Percentiles rank a stretch among this genome's conserved stretches.
phyloP scores from a whole-genome alignment of 2,888 invertebrate species.

The Sialis fuliginosa region DNA sequence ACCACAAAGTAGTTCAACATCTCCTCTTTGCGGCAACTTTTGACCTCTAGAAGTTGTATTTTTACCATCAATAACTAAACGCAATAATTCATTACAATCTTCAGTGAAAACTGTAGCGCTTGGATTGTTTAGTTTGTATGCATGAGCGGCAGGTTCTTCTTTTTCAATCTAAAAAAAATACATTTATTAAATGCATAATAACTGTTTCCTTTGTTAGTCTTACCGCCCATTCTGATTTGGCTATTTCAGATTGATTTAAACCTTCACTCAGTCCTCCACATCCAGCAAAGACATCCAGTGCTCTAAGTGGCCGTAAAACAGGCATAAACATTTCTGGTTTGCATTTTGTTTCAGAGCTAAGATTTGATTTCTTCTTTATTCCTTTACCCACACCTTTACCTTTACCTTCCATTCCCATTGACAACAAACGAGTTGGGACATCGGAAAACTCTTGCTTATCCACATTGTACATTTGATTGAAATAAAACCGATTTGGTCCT shows the following conservation, averaged over 20 bases:
- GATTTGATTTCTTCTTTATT: constrained; percentile 30
- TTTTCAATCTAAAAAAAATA: constrained; percentile 40
- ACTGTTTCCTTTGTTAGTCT: constrained; percentile 8
- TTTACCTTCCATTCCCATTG: constrained; percentile 39
- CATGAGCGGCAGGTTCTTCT: constrained; percentile 57
- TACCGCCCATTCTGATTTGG: constrained; percentile 56
- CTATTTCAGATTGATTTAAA: constrained; percentile 46
- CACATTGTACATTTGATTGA: constrained; percentile 45
- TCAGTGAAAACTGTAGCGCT: constrained; percentile 58
- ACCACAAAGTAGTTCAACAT: constrained; percentile 58
- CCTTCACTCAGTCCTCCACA: constrained; percentile 71
- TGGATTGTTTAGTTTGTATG: constrained; percentile 60
- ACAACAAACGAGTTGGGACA: constrained; percentile 38
- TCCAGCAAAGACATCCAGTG: constrained; percentile 71
- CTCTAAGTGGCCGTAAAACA: constrained; percentile 34
- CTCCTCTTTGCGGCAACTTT: constrained; percentile 52
- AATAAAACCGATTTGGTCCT: constrained; percentile 59
- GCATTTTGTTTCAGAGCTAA: constrained; percentile 15
- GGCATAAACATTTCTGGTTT: constrained; percentile 1
- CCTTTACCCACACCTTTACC: constrained; percentile 50
- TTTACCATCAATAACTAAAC: constrained; percentile 44
- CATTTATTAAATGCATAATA: background rate
- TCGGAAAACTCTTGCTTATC: constrained; percentile 35
- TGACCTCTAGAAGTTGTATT: constrained; percentile 30
- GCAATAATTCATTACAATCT: constrained; percentile 59